phyloP scores from a whole-genome alignment of 2,797 vertebrate species.

The Buphagus erythrorhynchus region DNA sequence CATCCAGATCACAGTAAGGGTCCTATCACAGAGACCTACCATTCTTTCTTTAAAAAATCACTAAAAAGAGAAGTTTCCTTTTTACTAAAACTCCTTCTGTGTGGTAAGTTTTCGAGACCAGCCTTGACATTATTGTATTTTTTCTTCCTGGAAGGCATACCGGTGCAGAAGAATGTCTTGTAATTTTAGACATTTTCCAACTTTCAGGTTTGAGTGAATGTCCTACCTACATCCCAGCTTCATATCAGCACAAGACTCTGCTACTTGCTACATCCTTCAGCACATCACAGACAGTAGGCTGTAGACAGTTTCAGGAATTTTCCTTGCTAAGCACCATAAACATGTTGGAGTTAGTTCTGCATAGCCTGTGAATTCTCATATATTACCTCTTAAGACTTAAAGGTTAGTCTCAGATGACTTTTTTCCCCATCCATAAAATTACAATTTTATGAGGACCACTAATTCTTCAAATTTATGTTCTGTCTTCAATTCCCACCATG shows the following conservation, averaged over 20 bases:
- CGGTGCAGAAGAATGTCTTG: rapidly evolving
- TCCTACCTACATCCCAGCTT: not conserved
- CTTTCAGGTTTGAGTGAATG: not conserved
- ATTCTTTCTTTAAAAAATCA: not conserved
- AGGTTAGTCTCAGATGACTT: not conserved
- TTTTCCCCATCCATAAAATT: not conserved
- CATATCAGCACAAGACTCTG: not conserved
- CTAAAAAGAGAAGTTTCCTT: not conserved
- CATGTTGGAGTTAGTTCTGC: not conserved
- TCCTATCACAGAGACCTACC: not conserved
- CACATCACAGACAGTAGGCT: not conserved
- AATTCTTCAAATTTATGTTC: conserved; percentile 15
- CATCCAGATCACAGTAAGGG: not conserved
- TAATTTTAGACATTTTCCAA: not conserved
- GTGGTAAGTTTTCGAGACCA: not conserved
- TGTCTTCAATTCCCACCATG: not conserved
- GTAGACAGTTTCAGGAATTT: not conserved
- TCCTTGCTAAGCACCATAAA: not conserved
- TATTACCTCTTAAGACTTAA: not conserved
- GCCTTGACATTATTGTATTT: not conserved
- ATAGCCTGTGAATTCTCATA: not conserved
- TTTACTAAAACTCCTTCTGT: not conserved
- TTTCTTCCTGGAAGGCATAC: not conserved
- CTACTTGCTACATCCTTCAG: not conserved
- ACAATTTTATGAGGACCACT: not conserved